phyloP scores from a whole-genome alignment of 2,113 vertebrate genomes.

The Oriolus oriolus region DNA sequence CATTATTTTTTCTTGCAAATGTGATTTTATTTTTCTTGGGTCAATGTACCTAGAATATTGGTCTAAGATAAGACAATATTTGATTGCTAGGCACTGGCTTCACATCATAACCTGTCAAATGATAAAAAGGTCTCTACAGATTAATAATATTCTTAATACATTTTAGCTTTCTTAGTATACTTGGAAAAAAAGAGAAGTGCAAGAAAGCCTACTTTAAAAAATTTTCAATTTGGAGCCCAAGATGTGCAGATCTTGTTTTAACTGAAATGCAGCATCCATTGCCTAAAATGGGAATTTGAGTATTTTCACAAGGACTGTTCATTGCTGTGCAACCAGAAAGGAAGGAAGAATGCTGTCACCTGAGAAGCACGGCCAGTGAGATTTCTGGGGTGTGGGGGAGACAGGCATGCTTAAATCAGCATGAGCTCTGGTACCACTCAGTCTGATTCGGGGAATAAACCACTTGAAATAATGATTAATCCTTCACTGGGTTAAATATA shows the following conservation, averaged over 20 bases:
- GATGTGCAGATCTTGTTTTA: background rate
- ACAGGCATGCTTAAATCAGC: background rate
- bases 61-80: background rate
- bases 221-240: background rate
- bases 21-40: background rate
- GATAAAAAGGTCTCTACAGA: background rate
- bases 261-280: background rate
- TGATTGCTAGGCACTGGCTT: background rate
- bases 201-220: background rate
- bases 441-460: background rate
- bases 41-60: background rate
- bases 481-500: background rate
- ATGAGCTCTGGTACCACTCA: background rate
- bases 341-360: background rate
- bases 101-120: background rate
- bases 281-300: background rate
- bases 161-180: background rate
- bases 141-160: background rate
- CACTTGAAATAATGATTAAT: background rate
- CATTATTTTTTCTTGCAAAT: background rate
- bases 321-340: background rate
- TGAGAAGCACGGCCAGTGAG: background rate
- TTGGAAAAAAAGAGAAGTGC: background rate
- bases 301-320: background rate
- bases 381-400: background rate